These are phyloP conservation scores for Lamellibrachia satsuma DNA, from an alignment of 2,888 invertebrate genomes.

Conservation along the genomic window DNA sequence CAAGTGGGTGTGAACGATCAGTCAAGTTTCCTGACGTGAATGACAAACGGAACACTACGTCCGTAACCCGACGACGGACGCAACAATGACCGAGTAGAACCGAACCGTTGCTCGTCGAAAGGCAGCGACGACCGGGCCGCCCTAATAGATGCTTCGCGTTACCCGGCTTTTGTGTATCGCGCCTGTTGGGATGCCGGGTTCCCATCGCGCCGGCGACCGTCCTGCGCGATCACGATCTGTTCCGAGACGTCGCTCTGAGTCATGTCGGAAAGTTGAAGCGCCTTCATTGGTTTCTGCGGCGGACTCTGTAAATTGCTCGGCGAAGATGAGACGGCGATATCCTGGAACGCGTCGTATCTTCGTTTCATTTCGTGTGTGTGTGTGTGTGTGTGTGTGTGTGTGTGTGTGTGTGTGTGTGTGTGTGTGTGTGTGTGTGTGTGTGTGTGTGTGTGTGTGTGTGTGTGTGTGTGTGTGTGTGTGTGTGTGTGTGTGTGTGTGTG, in stretches of 20 bases:
- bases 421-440: too few species aligned
- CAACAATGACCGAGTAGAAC: background rate
- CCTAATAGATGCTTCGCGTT: conserved; percentile 17
- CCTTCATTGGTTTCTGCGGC: background rate
- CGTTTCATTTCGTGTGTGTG: background rate
- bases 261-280: background rate
- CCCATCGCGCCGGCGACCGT: background rate
- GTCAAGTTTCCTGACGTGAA: conserved; percentile 17
- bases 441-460: too few species aligned
- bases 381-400: background rate
- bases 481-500: background rate
- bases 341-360: background rate
- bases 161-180: background rate
- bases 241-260: background rate
- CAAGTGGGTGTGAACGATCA: background rate
- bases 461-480: too few species aligned
- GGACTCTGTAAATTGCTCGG: background rate
- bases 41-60: background rate
- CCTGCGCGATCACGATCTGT: background rate
- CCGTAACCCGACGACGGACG: background rate
- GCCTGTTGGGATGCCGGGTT: background rate
- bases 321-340: background rate
- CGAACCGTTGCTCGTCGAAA: background rate
- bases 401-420: background rate
- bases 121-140: background rate